Evolutionary conservation across 2,113 vertebrate species (phyloP).

Genomic region (Rhinolophus sinicus): DNA sequence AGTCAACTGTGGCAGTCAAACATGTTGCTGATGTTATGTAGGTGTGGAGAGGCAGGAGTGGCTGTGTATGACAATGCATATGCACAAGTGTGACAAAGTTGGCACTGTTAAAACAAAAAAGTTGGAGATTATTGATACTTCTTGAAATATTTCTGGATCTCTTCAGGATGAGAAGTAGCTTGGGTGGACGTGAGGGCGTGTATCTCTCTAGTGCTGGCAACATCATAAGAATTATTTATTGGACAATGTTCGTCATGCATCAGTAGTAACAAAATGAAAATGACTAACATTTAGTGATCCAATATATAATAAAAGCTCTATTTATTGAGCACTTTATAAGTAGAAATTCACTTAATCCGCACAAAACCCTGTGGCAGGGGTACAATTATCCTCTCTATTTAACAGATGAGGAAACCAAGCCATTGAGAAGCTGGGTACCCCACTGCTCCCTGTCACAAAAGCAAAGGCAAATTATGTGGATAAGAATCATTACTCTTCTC

Average conservation of each 20-base stretch:
- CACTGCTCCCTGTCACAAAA: neutral
- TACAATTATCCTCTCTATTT: neutral
- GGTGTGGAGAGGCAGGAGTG: neutral
- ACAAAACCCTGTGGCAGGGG: neutral
- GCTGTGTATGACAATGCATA: rapidly evolving
- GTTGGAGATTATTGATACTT: neutral
- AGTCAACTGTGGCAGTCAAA: neutral
- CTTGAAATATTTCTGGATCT: neutral
- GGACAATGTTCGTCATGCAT: neutral
- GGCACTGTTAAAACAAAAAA: neutral
- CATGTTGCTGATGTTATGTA: neutral
- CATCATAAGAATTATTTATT: neutral
- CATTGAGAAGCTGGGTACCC: neutral
- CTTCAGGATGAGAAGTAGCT: neutral
- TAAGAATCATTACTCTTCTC: neutral
- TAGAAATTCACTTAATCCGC: neutral
- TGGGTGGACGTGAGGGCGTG: neutral
- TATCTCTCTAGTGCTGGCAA: neutral
- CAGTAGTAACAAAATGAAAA: neutral
- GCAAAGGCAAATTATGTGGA: neutral
- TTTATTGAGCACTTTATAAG: neutral
- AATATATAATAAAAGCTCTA: neutral
- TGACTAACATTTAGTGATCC: neutral
- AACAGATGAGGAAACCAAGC: neutral
- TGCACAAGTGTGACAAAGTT: neutral